Evolutionary conservation across 2,888 invertebrate genomes (phyloP), one percentile per base, ranked within the genome.

Genomic region (Lissocephala sabroskyi): DNA sequence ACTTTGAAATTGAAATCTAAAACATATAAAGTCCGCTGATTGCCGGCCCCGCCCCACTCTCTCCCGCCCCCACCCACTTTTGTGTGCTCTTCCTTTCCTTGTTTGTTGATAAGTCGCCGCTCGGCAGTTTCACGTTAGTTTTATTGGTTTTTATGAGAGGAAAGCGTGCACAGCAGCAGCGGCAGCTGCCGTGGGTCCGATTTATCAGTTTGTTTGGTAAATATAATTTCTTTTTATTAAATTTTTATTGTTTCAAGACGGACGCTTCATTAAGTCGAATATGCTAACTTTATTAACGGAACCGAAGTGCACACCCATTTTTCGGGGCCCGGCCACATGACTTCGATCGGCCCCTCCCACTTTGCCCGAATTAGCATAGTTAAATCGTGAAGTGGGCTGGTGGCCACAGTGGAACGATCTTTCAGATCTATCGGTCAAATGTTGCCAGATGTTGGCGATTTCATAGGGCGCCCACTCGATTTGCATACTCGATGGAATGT

Each of bases 1-100:
- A 64, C 67, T 71, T 63, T 75, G 56, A 75, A 60, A 65, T 62
- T 50, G 35, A 55, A 56, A 59, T 59, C 60, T 48, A 39, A 41
- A n/a, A n/a, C n/a, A n/a, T n/a, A n/a, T n/a, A n/a, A 56, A 42
- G 28, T 37, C 39, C 45, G 59, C 7, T 16, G 10, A 16, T 37
- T 36, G n/a, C 17, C 11, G n/a, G 1, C n/a, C 19, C 9, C n/a
- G 14, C 23, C 3, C 23, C 23, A 23, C 23, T n/a, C n/a, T n/a
- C n/a, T n/a, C 23, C 23, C 23, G 4, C 7, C 23, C 23, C 23
- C 23, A 23, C 23, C 23, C 10, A 4, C 10, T 19, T 19, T 19
- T 37, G 3, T 11, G 10, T 23, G 6, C 19, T 37, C 19, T 18
- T 13, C 23, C 18, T n/a, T n/a, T 33, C 26, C 13, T 39, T 7